These are phyloP conservation scores for Caprella mutica DNA, from an alignment of 2,888 invertebrate species.

Conservation along the genomic window DNA sequence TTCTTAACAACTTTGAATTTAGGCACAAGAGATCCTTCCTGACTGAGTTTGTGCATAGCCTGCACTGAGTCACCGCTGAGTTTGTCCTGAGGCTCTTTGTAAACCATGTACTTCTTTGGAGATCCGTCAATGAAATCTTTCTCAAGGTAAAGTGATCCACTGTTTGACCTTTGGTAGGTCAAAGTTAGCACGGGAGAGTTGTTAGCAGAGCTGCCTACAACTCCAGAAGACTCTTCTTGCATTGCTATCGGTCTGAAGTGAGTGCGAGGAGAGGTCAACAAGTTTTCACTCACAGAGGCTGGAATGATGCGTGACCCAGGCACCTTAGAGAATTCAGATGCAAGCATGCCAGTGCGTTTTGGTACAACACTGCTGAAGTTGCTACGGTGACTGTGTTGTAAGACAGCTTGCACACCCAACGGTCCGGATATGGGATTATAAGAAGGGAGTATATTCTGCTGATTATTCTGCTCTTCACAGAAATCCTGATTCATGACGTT, in stretches of 20 bases:
- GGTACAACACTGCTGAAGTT: slow-evolving; percentile 29
- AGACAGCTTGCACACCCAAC: slow-evolving; percentile 25
- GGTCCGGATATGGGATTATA: slow-evolving; percentile 21
- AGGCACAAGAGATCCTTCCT: slow-evolving; percentile 44
- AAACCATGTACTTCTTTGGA: slow-evolving; percentile 43
- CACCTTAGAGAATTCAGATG: not conserved
- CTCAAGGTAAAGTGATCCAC: slow-evolving; percentile 52
- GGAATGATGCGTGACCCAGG: not conserved
- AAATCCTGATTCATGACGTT: too few relatives aligned
- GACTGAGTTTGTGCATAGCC: not conserved
- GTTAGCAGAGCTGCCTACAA: slow-evolving; percentile 46
- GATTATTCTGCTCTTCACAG: too few relatives aligned
- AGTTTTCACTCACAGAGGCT: slow-evolving; percentile 19
- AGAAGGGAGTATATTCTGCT: too few relatives aligned
- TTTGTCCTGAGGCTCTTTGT: slow-evolving; percentile 39
- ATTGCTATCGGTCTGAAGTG: slow-evolving; percentile 68
- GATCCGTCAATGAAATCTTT: slow-evolving; percentile 40
- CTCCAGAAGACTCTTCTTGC: slow-evolving; percentile 40
- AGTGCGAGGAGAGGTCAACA: slow-evolving; percentile 54
- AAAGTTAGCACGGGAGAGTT: slow-evolving; percentile 52
- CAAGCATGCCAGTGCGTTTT: slow-evolving; percentile 13
- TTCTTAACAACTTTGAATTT: slow-evolving; percentile 55
- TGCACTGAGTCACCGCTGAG: not conserved
- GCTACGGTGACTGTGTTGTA: slow-evolving; percentile 25
- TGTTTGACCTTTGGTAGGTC: slow-evolving; percentile 54